Percentiles rank a stretch among this genome's conserved stretches.
Evolutionary conservation across 2,888 invertebrate species (phyloP).

Genomic region (Chironomus riparius): DNA sequence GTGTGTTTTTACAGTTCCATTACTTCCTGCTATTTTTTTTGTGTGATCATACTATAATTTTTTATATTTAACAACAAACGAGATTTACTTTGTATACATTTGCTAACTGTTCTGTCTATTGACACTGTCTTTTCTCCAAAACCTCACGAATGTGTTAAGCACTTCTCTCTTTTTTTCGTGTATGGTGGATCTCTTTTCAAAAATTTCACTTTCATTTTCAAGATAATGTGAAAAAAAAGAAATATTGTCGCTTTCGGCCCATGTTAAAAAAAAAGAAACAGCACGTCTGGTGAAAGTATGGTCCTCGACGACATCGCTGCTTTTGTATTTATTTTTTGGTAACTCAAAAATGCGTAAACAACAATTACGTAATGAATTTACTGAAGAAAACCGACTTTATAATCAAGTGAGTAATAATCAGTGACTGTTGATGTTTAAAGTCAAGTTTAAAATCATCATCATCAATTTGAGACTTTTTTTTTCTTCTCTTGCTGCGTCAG

Average conservation of each 20-base stretch:
- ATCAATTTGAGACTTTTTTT: background rate
- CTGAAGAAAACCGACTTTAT: too few species aligned
- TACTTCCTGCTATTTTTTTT: constrained; percentile 17
- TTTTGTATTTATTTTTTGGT: background rate
- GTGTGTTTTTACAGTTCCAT: constrained; percentile 2
- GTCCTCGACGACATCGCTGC: background rate
- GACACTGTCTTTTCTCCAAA: too few species aligned
- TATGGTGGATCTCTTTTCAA: background rate
- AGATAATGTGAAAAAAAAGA: background rate
- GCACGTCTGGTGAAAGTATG: background rate
- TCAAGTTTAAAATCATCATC: constrained; percentile 24
- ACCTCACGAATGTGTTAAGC: too few species aligned
- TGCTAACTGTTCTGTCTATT: too few species aligned
- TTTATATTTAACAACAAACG: background rate
- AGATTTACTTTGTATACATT: too few species aligned
- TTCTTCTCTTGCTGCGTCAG: background rate
- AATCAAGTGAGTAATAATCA: background rate
- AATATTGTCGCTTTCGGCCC: background rate
- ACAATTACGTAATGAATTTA: background rate
- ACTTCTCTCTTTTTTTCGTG: too few species aligned
- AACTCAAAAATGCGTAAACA: background rate
- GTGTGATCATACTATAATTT: background rate
- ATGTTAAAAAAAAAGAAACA: background rate
- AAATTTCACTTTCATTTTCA: background rate
- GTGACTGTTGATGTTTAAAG: constrained; percentile 1